Evolutionary conservation across 1,140 invertebrate genomes (phyloP), one percentile per base, ranked within the genome.

Genomic region (Hydropsyche tenuis): DNA sequence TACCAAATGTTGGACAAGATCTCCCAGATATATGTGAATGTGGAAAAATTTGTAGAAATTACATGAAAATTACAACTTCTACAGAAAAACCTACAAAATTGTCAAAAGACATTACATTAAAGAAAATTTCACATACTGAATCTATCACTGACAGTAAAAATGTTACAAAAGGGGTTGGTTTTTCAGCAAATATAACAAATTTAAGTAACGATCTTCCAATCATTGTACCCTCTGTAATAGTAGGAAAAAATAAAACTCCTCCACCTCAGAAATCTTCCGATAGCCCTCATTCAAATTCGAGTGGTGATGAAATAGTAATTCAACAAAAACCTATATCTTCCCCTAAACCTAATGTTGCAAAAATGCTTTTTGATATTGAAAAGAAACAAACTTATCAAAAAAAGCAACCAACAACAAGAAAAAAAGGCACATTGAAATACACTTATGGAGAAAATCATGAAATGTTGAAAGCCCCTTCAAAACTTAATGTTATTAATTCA

Each of bases 361-460:
- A 77, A 69, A 62, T 73, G 25, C 48, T 73, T 6, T 77, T 48
- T 22, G 75, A 77, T 56, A 25, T 74, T 1, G 65, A 64, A 37
- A 77, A 74, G 30, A 77, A 77, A 25, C 75, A 72, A 69, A 51
- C 69, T 16, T 74, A 73, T 72, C 72, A 66, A 48, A 83, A 82
- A 64, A 85, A 85, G 65, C 84, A 85, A 71, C 78, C 80, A 22
- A 75, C 83, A 9, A 80, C 82, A 4, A 81, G 85, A 74, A 81
- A 84, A 53, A 86, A 86, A 77, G 85, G 85, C 23, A 86, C 85
- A 5, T 76, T 86, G 6, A 86, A 85, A 80, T 81, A 84, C 43
- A 85, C 84, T 0, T 86, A 86, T 73, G 85, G 85, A 12, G 84
- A 86, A 73, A 85, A 85, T 79, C 84, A 85, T 73, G 83, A 84